Evolutionary conservation across 2,888 invertebrate species (phyloP).

Genomic region (Xestoiulus laeticollis): DNA sequence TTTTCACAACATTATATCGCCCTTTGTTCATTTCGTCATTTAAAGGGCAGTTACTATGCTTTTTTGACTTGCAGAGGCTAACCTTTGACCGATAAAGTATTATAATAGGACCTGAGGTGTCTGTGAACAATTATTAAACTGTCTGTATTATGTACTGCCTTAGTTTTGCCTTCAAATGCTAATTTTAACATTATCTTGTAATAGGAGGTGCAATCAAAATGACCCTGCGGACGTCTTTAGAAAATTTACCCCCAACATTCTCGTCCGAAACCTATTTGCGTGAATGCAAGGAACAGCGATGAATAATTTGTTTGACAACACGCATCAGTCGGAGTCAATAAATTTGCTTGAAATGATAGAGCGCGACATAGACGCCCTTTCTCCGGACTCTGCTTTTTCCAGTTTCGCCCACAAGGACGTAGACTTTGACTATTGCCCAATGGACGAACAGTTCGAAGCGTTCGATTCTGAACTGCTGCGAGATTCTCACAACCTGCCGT

Average conservation of each 20-base stretch:
- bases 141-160: background rate
- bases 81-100: too few species aligned
- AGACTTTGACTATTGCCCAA: background rate
- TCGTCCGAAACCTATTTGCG: background rate
- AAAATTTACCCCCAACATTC: background rate
- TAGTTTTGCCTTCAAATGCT: background rate
- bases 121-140: too few species aligned
- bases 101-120: too few species aligned
- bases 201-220: background rate
- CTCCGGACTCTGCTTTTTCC: background rate
- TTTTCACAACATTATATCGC: too few species aligned
- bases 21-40: too few species aligned
- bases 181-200: background rate
- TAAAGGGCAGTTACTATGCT: too few species aligned
- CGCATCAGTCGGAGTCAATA: constrained; percentile 56
- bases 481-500: background rate
- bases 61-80: too few species aligned
- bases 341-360: constrained; percentile 91
- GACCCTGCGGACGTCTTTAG: background rate
- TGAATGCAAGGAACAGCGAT: background rate
- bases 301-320: constrained; percentile 28
- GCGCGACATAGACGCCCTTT: constrained; percentile 78
- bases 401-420: background rate
- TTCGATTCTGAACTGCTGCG: background rate
- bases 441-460: background rate